Conservation (phyloP, 2,797 vertebrate species). For the Coracias cyanogaster region DNA sequence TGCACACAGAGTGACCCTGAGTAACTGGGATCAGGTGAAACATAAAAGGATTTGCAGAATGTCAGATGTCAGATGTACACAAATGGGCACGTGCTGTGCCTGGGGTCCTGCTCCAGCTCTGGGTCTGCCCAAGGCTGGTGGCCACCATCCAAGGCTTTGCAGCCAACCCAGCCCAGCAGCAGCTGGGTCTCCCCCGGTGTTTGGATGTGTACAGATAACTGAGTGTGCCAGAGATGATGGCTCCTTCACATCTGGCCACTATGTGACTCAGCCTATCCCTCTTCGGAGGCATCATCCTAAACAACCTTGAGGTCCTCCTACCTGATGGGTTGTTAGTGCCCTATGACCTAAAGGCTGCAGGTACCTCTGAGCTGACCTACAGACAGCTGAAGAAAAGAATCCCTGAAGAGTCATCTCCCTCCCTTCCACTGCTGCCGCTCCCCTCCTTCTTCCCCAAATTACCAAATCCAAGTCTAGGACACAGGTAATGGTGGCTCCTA, state of each 20-base stretch:
- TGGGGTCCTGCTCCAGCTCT: neutral
- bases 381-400: neutral
- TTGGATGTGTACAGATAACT: accelerated
- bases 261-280: neutral
- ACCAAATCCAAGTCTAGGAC: neutral
- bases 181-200: neutral
- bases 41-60: neutral
- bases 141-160: accelerated
- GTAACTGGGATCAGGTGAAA: neutral
- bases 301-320: neutral
- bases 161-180: neutral
- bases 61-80: neutral
- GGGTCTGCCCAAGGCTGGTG: neutral
- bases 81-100: neutral
- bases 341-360: neutral
- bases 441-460: neutral
- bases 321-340: neutral
- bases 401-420: neutral
- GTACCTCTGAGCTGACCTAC: neutral
- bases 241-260: neutral
- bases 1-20: accelerated
- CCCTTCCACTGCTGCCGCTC: neutral
- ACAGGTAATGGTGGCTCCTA: neutral
- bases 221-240: neutral
- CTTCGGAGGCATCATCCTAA: neutral